Percentiles rank a stretch among this genome's conserved stretches.
Evolutionary conservation across 2,113 vertebrate species (phyloP).

Genomic region (Sminthopsis crassicaudata): DNA sequence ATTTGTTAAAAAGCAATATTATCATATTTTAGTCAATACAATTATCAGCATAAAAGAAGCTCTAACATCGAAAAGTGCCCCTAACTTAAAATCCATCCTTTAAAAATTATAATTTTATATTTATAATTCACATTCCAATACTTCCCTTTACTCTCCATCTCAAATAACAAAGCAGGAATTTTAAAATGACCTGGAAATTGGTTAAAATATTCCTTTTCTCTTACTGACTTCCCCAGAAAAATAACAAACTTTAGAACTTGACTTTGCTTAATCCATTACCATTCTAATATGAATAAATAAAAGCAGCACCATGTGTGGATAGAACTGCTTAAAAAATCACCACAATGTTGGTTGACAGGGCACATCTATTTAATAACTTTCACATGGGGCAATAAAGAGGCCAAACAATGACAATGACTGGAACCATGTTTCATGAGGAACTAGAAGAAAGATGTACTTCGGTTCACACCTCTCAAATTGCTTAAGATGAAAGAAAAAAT

Average conservation of each 20-base stretch:
- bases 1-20: not conserved
- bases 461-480: too few species aligned
- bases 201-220: not conserved
- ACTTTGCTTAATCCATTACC: not conserved
- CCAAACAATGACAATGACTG: too few species aligned
- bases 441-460: too few species aligned
- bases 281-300: conserved; percentile 3
- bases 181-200: not conserved
- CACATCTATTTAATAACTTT: too few species aligned
- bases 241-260: not conserved
- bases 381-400: too few species aligned
- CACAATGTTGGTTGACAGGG: too few species aligned
- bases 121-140: not conserved
- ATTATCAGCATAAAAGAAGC: not conserved
- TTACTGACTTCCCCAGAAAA: not conserved
- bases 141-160: not conserved
- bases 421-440: too few species aligned
- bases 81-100: not conserved
- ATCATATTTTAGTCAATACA: not conserved
- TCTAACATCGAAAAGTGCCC: not conserved
- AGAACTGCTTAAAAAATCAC: too few species aligned
- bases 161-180: conserved; percentile 5
- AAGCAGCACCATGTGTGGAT: not conserved
- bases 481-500: too few species aligned
- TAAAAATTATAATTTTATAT: not conserved